Evolutionary conservation across 2,888 invertebrate genomes (phyloP).

Genomic region (Melanchra persicariae): DNA sequence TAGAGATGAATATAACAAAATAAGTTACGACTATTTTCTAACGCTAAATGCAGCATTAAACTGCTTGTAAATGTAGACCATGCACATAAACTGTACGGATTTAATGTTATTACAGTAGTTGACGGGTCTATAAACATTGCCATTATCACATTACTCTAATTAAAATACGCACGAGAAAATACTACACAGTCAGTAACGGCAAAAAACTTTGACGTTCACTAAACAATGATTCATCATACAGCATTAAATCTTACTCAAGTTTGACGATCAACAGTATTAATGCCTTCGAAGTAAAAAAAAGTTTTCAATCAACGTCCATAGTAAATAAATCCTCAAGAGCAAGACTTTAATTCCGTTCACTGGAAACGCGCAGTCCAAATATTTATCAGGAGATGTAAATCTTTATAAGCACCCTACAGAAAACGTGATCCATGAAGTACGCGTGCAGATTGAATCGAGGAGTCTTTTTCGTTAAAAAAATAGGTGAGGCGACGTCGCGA

Average conservation of each 20-base stretch:
- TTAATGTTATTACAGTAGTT: constrained; percentile 53
- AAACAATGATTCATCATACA: constrained; percentile 51
- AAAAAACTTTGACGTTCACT: constrained; percentile 5
- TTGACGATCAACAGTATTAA: constrained; percentile 26
- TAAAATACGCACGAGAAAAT: constrained; percentile 43
- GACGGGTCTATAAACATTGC: constrained; percentile 53
- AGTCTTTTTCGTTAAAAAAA: constrained; percentile 79
- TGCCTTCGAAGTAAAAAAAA: constrained; percentile 40
- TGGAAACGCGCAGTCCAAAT: constrained; percentile 65
- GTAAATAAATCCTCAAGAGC: constrained; percentile 50
- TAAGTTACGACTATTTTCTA: constrained; percentile 29
- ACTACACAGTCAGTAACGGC: not conserved
- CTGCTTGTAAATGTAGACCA: constrained; percentile 35
- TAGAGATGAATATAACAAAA: constrained; percentile 4
- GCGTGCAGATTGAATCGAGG: constrained; percentile 38
- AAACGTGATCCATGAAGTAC: constrained; percentile 35
- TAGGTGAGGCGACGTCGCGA: constrained; percentile 79
- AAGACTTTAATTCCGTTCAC: constrained; percentile 48
- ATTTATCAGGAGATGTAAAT: constrained; percentile 68
- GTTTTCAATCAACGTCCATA: constrained; percentile 46
- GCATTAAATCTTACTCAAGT: constrained; percentile 27
- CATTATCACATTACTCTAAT: constrained; percentile 45
- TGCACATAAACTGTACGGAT: constrained; percentile 43
- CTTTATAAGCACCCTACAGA: constrained; percentile 53
- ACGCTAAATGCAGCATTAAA: constrained; percentile 42